These are phyloP conservation scores for Orientallactaga bullata DNA, from an alignment of 2,113 vertebrate genomes.

Conservation along the genomic window DNA sequence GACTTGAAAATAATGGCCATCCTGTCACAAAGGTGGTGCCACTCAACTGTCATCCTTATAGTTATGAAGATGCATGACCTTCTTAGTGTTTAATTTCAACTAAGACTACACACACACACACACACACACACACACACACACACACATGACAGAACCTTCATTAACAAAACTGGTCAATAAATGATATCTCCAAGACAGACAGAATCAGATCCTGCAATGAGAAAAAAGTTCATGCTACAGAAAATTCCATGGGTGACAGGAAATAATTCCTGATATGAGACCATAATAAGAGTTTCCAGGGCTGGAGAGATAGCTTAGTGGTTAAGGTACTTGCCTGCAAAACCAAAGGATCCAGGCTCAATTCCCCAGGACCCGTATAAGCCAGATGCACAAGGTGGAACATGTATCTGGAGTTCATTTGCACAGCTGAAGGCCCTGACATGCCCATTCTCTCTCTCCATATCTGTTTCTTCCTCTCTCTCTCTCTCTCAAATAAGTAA, in stretches of 20 bases:
- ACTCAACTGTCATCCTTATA: background rate
- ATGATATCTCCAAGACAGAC: background rate
- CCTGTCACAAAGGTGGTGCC: background rate
- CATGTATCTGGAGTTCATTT: no score
- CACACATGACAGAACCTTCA: background rate
- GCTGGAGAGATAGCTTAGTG: no score
- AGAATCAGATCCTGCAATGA: background rate
- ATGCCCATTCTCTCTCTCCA: no score
- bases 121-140: background rate
- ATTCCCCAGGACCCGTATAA: no score
- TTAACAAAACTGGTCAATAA: slow-evolving; percentile 18
- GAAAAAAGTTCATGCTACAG: background rate
- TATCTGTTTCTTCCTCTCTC: no score
- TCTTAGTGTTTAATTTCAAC: background rate
- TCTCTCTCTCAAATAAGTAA: no score
- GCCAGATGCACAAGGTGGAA: no score
- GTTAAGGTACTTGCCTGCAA: no score
- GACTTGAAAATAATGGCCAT: background rate
- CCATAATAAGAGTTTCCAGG: background rate
- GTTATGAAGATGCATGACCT: background rate
- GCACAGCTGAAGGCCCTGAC: no score
- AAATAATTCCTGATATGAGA: background rate
- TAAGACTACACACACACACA: background rate
- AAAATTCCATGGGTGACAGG: background rate
- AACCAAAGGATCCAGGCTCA: no score